A percentile compares a stretch with the other conserved stretches of the same genome.
These are phyloP conservation scores for Australoheros facetus DNA, from an alignment of 2,797 vertebrate species.

Conservation along the genomic window DNA sequence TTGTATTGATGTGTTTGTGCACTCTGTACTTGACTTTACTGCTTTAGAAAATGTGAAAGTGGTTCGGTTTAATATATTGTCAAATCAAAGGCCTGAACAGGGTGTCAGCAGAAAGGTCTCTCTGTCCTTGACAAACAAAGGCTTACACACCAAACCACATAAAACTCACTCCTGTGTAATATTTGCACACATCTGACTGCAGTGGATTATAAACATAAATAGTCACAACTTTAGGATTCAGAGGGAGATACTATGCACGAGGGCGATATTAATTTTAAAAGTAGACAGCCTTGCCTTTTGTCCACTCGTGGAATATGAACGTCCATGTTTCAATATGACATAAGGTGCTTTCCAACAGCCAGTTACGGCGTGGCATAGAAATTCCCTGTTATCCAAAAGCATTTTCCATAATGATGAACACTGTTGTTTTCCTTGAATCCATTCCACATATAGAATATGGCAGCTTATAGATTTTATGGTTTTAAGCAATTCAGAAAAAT, in stretches of 20 bases:
- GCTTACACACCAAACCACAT: conserved; percentile 52
- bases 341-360: not conserved
- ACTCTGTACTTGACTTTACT: not conserved
- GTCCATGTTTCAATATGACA: not conserved
- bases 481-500: not conserved
- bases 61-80: conserved; percentile 24
- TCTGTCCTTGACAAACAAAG: conserved; percentile 20
- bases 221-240: not conserved
- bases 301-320: not conserved
- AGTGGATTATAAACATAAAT: conserved; percentile 14
- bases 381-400: not conserved
- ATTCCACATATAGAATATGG: not conserved
- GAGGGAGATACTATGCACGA: not conserved
- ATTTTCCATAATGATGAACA: not conserved
- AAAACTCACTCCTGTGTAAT: conserved; percentile 5
- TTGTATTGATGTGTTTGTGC: conserved; percentile 15
- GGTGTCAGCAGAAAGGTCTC: conserved; percentile 8
- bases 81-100: conserved; percentile 31
- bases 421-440: not conserved
- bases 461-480: not conserved
- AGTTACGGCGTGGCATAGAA: not conserved
- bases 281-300: not conserved
- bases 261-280: not conserved
- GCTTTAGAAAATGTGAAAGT: conserved; percentile 44
- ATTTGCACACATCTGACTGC: not conserved